These are phyloP conservation scores for Phallusia fumigata DNA, from an alignment of 23 tunicate genomes.

Conservation along the genomic window DNA sequence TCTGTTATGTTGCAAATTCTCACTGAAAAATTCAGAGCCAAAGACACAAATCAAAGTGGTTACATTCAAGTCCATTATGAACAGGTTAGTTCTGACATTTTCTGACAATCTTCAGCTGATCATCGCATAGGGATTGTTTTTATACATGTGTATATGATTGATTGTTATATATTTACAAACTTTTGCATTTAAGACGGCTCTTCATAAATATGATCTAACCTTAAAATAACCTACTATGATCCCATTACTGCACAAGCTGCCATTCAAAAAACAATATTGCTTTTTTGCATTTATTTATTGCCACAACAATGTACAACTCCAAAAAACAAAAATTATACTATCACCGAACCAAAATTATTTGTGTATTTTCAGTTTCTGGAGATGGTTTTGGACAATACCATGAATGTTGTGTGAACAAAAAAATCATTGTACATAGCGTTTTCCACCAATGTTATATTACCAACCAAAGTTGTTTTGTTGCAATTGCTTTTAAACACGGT, in stretches of 20 bases:
- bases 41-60: slow-evolving; percentile 77
- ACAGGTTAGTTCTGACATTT: slow-evolving; percentile 36
- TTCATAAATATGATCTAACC: too few species aligned
- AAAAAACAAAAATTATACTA: background rate
- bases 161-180: too few species aligned
- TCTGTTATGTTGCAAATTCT: slow-evolving; percentile 73
- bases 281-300: too few species aligned
- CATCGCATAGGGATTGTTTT: too few species aligned
- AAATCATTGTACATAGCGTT: background rate
- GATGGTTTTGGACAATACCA: slow-evolving; percentile 84
- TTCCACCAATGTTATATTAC: background rate
- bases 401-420: background rate
- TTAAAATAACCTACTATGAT: too few species aligned
- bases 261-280: too few species aligned
- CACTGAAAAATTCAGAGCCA: slow-evolving; percentile 79
- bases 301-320: background rate
- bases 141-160: too few species aligned
- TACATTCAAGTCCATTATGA: slow-evolving; percentile 68
- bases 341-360: background rate
- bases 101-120: too few species aligned
- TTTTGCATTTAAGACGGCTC: too few species aligned
- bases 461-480: background rate
- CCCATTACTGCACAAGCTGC: too few species aligned
- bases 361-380: slow-evolving; percentile 73
- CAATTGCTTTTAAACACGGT: background rate